Evolutionary conservation across 2,113 vertebrate species (phyloP), one percentile per base, ranked within the genome.

Genomic region (Synodontis membranacea): DNA sequence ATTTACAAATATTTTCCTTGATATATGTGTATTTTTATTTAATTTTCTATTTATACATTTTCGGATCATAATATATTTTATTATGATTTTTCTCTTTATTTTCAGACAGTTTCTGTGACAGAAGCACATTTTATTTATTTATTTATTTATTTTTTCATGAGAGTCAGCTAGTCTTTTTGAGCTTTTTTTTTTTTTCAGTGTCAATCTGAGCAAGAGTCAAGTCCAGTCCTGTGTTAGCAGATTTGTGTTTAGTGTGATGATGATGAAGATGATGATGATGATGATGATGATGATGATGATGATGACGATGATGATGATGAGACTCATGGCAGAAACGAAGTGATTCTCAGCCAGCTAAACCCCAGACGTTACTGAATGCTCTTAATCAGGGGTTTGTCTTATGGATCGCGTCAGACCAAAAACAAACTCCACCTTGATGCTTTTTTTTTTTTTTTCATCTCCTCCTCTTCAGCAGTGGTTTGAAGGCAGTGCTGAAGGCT

Each of bases 321-420:
- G 37, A 6, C 25, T n/a, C 46, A 15, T 48, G 74, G n/a, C 64
- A 56, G 34, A 25, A 80, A 44, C 25, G 72, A 28, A 74, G 62
- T 25, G 56, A 31, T 78, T 85, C 42, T 31, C 37, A 58, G 84
- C 50, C 80, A 84, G 46, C 60, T 83, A 31, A 89, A 60, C 37
- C 66, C 78, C 17, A 17, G 44, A 54, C 52, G 58, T 42, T 66
- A 37, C 64, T 78, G 66, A 10, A 58, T 76, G 37, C 37, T 39
- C 28, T 70, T 76, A 82, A 85, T 82, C 78, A 88, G 44, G 14
- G 31, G 7, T 56, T 78, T 42, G 17, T 80, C 58, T 79, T 17
- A 60, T 68, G 58, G 60, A n/a, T 34, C 28, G 17, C 34, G 84
- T 80, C 85, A 68, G 39, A 60, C 50, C 54, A 5, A 80, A 80